Conservation (phyloP, 2,113 vertebrate species). For the Pterophyllum scalare region DNA sequence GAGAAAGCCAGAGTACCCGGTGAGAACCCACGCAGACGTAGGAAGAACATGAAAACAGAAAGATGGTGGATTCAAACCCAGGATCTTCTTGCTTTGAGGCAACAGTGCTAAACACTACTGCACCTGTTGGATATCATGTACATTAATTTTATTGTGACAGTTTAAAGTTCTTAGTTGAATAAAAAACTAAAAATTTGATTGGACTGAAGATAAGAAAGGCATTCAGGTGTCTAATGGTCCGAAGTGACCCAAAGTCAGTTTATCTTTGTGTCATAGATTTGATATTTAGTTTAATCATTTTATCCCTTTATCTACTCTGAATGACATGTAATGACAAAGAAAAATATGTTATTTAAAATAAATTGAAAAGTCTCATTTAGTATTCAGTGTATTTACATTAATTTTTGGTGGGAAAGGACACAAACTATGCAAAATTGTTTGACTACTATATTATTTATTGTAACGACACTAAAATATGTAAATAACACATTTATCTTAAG, state of each 20-base stretch:
- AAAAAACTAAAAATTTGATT: neutral
- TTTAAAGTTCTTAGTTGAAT: neutral
- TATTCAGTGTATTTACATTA: too few relatives aligned
- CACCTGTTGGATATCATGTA: neutral
- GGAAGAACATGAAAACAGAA: too few relatives aligned
- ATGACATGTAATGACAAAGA: neutral
- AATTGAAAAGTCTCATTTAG: neutral
- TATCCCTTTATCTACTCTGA: fast-evolving
- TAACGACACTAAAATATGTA: neutral
- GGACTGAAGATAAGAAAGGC: fast-evolving
- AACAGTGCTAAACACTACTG: too few relatives aligned
- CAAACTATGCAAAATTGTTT: neutral
- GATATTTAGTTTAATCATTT: fast-evolving
- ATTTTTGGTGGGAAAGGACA: neutral
- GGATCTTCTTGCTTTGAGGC: too few relatives aligned
- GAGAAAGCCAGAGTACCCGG: too few relatives aligned
- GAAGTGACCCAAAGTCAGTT: too few relatives aligned
- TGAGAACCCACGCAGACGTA: too few relatives aligned
- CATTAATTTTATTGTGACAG: neutral
- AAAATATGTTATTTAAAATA: neutral
- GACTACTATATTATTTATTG: neutral
- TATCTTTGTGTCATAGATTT: neutral
- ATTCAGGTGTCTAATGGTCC: too few relatives aligned
- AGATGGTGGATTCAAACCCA: too few relatives aligned
- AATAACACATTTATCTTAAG: neutral